Percentiles rank a stretch among this genome's conserved stretches.
Conservation (phyloP, 2,888 invertebrate genomes). For the Hermodice carunculata region DNA sequence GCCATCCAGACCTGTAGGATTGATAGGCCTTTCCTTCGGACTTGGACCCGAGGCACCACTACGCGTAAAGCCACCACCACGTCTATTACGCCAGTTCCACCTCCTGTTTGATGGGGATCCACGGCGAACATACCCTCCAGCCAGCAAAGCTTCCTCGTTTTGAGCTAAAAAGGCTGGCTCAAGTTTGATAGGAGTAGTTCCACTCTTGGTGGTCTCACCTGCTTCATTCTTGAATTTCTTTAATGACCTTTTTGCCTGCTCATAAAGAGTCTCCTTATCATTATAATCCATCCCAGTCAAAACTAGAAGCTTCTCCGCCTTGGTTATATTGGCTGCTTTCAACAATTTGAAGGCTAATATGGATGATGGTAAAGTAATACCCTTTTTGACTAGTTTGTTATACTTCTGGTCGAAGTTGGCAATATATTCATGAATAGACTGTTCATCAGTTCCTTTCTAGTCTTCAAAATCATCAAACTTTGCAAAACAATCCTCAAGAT, state of each 20-base stretch:
- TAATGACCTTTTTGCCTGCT: slow-evolving; percentile 38
- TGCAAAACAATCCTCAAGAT: background rate
- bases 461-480: slow-evolving; percentile 9
- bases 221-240: background rate
- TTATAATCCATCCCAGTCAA: slow-evolving; percentile 37
- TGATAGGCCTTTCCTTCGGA: no score
- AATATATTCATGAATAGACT: background rate
- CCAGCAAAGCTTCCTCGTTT: background rate
- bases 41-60: no score
- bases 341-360: background rate
- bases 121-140: no score
- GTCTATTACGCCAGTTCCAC: background rate
- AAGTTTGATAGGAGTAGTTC: background rate
- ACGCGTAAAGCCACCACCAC: no score
- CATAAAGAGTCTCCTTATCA: slow-evolving; percentile 34
- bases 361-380: background rate
- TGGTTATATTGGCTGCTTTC: background rate
- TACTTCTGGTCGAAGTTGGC: slow-evolving; percentile 1
- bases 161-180: background rate
- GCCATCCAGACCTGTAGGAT: slow-evolving; percentile 22
- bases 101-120: background rate
- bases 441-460: background rate
- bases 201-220: background rate
- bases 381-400: background rate
- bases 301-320: background rate